Evolutionary conservation across 2,888 invertebrate species (phyloP), one percentile per base, ranked within the genome.

Genomic region (Deilephila elpenor): DNA sequence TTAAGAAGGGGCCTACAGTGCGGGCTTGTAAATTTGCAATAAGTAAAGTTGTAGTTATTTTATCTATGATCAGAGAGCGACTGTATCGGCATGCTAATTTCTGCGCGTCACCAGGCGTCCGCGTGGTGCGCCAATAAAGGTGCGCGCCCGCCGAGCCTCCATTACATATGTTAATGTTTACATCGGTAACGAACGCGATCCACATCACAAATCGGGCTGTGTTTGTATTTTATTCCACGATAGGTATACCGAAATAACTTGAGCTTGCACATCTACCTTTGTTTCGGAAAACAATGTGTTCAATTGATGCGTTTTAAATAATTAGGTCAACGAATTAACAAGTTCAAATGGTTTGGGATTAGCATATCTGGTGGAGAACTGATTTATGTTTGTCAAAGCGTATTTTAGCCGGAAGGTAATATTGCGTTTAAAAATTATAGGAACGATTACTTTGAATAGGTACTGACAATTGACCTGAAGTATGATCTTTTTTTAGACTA

Each of bases 161-260:
- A 51, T 67, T 25, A 67, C 67, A 67, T 44, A 67, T 67, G 67
- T 67, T 51, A 51, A 67, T 67, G 67, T 67, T 60, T 67, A 67
- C 17, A 67, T 67, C 44, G 67, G 67, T 67, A 67, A 25, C 67
- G 25, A 67, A 67, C 67, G 67, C 51, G 67, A 67, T 25, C 25
- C 14, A 3, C 67, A 67, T 44, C 14, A 19, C 20, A 51, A 67
- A 51, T 25, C 14, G 17, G 0, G 25, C 44, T 37, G 20, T 20
- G 20, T 67, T 67, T 25, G 67, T 14, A 44, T 14, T 51, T 25
- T 0, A 19, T 25, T 5, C 6, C 51, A 25, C 44, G 6, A 11
- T 20, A 51, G 25, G 25, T 44, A 29, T 17, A 67, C 51, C 14
- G 3, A 67, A 37, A 25, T 67, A 25, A 14, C 44, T 56, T 25